A percentile compares a stretch with the other conserved stretches of the same genome.
These are phyloP conservation scores for Drosophila multiciliata DNA, from an alignment of 2,888 invertebrate species.

Conservation along the genomic window DNA sequence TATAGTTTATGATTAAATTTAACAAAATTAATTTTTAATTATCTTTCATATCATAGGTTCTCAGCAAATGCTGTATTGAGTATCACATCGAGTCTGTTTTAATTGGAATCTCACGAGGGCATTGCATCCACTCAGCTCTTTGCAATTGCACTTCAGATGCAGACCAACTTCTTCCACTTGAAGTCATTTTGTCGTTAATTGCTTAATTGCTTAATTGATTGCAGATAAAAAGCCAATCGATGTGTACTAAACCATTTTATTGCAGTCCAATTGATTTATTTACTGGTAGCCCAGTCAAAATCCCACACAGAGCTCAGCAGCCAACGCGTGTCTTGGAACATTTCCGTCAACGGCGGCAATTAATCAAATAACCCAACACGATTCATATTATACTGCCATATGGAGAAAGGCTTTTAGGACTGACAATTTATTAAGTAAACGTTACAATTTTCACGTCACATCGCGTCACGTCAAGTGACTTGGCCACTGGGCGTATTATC, in stretches of 20 bases:
- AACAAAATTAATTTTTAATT: not conserved
- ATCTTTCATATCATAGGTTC: not conserved
- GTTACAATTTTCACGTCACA: conserved; percentile 41
- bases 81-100: not conserved
- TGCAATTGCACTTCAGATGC: conserved; percentile 11
- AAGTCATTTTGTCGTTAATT: conserved; percentile 24
- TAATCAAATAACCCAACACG: conserved; percentile 44
- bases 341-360: conserved; percentile 47
- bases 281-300: conserved; percentile 23
- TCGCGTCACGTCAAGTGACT: conserved; percentile 21
- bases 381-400: conserved; percentile 11
- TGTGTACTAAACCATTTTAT: conserved; percentile 36
- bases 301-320: conserved; percentile 60
- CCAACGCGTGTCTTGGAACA: conserved; percentile 49
- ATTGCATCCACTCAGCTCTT: not conserved
- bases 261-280: conserved; percentile 67
- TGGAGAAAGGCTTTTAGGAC: conserved; percentile 36
- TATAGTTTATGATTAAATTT: not conserved
- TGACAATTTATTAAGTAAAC: conserved; percentile 40
- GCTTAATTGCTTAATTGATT: conserved; percentile 55
- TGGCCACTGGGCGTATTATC: conserved; percentile 44
- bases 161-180: conserved; percentile 17
- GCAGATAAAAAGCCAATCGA: conserved; percentile 23
- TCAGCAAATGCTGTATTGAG: not conserved
- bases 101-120: not conserved